Evolutionary conservation across 92 coral and sea anemone genomes (phyloP), one percentile per base, ranked within the genome.

Genomic region (Parazoanthus atlanticus): DNA sequence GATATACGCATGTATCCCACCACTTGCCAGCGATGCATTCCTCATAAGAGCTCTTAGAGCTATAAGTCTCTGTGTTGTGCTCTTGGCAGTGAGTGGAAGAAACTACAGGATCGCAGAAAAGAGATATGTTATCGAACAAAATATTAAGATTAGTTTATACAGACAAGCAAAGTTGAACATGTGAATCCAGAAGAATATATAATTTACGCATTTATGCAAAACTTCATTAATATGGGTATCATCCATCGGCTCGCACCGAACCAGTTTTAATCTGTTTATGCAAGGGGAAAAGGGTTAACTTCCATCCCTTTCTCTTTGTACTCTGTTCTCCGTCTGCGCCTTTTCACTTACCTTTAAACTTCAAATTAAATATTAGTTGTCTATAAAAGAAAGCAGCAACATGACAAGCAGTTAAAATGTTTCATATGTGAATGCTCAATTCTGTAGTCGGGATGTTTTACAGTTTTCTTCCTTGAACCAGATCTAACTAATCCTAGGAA

Each of bases 1-100:
- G 47, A 96, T 92, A 74, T 96, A 96, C 15, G 96, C 98, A 76
- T 93, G 91, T n/a, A 94, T 82, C 16, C 94, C 93, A 34, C 93
- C 92, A 26, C 36, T 93, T 6, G 92, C 80, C 15, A 94, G 80
- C 21, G 86, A 79, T 7, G 46, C 29, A 31, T 89, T 92, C 31
- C 58, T 65, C 97, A 96, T 95, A 10, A 92, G 67, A 16, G 82
- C 77, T 34, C 99, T 92, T 47, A 96, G 89, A 33, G 92, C 94
- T 70, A 85, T 85, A 82, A 96, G 79, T 17, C 92, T 94, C 61
- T 90, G 89, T 9, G 94, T 86, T 9, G 99, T 96, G 78, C 88
- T 91, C 49, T 88, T 91, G 28, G 94, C 92, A 61, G 96, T 86
- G 11, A 77, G 90, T 30, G 99, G 98, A 69, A 95, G 93, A 77